Conservation (phyloP, 2,888 invertebrate species). For the Bimastos eiseni region DNA sequence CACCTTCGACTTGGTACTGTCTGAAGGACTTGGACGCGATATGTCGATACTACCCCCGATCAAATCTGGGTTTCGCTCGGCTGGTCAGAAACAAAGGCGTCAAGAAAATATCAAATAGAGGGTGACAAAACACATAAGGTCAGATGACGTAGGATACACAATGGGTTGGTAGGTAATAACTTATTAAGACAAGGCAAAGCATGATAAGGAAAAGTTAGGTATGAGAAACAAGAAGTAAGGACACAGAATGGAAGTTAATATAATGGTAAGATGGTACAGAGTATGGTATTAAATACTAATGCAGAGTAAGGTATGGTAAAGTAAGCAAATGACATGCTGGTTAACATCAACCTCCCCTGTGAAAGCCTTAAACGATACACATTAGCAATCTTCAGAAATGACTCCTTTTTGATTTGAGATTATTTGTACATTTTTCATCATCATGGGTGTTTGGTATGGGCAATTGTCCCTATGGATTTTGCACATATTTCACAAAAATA, state of each 20-base stretch:
- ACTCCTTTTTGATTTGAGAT: too few relatives aligned
- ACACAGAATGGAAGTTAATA: neutral
- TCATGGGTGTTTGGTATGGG: too few relatives aligned
- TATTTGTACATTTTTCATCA: too few relatives aligned
- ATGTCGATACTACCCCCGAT: neutral
- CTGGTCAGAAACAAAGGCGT: neutral
- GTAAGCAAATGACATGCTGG: neutral
- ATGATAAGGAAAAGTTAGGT: neutral
- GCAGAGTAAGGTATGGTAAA: neutral
- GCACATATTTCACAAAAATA: too few relatives aligned
- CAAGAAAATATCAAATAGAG: neutral
- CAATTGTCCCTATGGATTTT: too few relatives aligned
- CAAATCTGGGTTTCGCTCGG: neutral
- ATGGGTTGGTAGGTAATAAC: neutral
- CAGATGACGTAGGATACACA: neutral
- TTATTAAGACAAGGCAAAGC: neutral
- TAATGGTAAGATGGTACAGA: too few relatives aligned
- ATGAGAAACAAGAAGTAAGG: neutral
- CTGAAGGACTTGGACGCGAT: conserved; percentile 15
- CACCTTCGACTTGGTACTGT: conserved; percentile 18
- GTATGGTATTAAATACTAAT: neutral
- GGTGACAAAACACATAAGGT: neutral
- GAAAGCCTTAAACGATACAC: too few relatives aligned
- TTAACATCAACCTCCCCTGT: too few relatives aligned
- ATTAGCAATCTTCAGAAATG: too few relatives aligned